Percentiles rank a stretch among this genome's conserved stretches.
Conservation (phyloP, 1,140 invertebrate species). For the Scylla paramamosain region DNA sequence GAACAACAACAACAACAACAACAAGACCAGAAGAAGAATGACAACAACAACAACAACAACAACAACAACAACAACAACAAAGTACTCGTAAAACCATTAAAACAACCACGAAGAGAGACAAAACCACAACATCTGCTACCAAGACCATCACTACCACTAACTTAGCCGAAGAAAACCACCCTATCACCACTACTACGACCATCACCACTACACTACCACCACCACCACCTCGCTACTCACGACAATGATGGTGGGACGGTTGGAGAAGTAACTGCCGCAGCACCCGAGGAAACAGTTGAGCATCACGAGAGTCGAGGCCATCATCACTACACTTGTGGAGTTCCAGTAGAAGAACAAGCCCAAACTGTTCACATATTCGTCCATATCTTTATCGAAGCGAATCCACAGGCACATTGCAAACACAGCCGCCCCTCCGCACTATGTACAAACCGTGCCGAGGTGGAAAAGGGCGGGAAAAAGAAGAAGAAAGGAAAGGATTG, state of each 20-base stretch:
- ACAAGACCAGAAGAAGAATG: no score
- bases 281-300: slow-evolving; percentile 86
- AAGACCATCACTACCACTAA: no score
- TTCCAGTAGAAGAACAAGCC: slow-evolving; percentile 89
- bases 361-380: slow-evolving; percentile 89
- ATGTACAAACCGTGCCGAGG: slow-evolving; percentile 78
- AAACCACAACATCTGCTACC: no score
- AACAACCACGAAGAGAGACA: no score
- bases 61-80: no score
- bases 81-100: no score
- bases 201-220: no score
- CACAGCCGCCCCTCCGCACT: slow-evolving; percentile 87
- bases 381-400: slow-evolving; percentile 88
- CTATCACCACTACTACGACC: no score
- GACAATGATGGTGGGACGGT: slow-evolving; percentile 77
- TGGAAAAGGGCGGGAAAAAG: slow-evolving; percentile 43
- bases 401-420: slow-evolving; percentile 90
- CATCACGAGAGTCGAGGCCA: slow-evolving; percentile 86
- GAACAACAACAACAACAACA: no score
- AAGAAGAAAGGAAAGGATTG: neutral
- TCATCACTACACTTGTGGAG: slow-evolving; percentile 89
- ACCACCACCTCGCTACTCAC: slow-evolving; percentile 77
- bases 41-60: no score
- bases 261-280: slow-evolving; percentile 81
- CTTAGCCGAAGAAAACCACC: no score